These are phyloP conservation scores for Troilus luridus DNA, from an alignment of 2,888 invertebrate genomes.

Conservation along the genomic window DNA sequence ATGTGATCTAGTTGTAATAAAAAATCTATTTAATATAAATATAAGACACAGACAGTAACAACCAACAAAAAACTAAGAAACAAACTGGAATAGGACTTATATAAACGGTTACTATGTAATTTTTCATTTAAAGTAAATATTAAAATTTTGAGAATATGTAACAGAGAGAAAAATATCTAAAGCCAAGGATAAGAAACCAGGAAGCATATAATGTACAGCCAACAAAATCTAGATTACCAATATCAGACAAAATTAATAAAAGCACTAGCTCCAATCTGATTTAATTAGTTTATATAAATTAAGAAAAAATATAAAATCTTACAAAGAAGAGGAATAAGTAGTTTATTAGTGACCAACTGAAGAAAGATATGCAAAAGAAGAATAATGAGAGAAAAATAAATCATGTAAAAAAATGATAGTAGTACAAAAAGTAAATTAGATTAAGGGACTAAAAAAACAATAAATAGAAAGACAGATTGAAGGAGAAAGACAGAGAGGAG, in stretches of 20 bases:
- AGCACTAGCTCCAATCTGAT: not conserved
- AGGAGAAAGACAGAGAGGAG: too few species aligned
- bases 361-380: slow-evolving; percentile 18
- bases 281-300: too few species aligned
- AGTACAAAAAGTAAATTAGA: too few species aligned
- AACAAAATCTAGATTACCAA: not conserved
- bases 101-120: not conserved
- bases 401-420: too few species aligned
- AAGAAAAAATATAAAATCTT: too few species aligned
- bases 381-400: not conserved
- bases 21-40: not conserved
- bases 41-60: not conserved
- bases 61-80: not conserved
- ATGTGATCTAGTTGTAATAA: not conserved
- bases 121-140: not conserved
- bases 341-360: too few species aligned
- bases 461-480: too few species aligned
- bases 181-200: slow-evolving; percentile 3
- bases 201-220: not conserved
- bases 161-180: not conserved
- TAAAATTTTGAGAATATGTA: not conserved
- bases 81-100: not conserved
- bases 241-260: not conserved
- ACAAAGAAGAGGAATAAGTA: too few species aligned
- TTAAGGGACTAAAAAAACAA: too few species aligned